Percentiles rank a stretch among this genome's conserved stretches.
Conservation (phyloP, 2,113 vertebrate species). For the Ammospiza nelsoni region DNA sequence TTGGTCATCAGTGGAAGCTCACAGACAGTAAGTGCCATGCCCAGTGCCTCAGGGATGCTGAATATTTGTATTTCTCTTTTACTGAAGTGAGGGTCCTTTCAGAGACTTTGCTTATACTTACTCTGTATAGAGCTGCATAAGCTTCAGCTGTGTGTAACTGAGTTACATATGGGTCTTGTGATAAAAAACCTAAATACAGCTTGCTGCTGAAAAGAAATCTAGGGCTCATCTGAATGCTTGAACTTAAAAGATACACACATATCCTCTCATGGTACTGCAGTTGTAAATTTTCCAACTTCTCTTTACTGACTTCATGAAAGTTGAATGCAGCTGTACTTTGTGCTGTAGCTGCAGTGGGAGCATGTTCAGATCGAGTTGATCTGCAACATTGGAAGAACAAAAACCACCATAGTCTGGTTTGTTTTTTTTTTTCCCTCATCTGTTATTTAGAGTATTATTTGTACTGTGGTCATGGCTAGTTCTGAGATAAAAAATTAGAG, state of each 20-base stretch:
- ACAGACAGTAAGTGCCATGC: background rate
- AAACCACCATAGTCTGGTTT: background rate
- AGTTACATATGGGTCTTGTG: background rate
- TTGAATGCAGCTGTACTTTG: background rate
- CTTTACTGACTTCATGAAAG: background rate
- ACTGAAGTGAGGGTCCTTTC: background rate
- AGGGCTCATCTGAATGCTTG: background rate
- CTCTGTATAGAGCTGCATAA: background rate
- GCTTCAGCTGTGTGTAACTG: background rate
- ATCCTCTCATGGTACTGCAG: background rate
- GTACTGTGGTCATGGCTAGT: background rate
- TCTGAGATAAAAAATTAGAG: background rate
- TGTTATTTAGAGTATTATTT: background rate
- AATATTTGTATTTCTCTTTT: background rate
- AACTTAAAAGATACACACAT: background rate
- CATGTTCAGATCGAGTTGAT: background rate
- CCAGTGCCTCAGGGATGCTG: background rate
- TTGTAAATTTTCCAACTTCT: background rate
- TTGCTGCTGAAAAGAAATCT: background rate
- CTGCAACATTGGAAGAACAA: background rate
- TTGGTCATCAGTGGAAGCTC: background rate
- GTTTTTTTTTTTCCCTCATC: background rate
- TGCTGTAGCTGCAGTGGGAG: background rate
- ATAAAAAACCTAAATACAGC: background rate
- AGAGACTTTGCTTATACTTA: background rate